phyloP scores from a whole-genome alignment of 37 sponge, comb jelly and placozoan species.

The Diacarnus erythraeanus region DNA sequence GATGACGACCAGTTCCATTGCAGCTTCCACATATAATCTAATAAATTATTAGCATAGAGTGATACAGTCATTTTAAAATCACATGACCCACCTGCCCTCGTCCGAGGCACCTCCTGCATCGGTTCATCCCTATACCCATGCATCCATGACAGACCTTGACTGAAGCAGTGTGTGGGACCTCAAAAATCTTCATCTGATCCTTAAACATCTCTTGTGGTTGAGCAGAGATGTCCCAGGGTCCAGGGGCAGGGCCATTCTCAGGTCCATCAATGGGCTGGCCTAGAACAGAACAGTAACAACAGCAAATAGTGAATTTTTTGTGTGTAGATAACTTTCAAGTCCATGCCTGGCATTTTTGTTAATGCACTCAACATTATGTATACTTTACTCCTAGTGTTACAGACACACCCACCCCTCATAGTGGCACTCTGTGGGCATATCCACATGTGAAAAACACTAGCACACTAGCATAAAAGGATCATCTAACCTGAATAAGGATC shows the following conservation, averaged over 20 bases:
- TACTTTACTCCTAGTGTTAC: no score
- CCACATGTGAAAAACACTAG: no score
- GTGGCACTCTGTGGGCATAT: no score
- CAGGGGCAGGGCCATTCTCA: conserved; percentile 71
- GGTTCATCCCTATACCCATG: conserved; percentile 38
- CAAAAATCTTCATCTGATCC: conserved; percentile 28
- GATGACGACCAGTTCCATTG: conserved; percentile 33
- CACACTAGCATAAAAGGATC: no score
- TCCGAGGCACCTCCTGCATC: conserved; percentile 59
- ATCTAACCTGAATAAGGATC: conserved; percentile 58
- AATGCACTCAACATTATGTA: no score
- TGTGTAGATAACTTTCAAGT: no score
- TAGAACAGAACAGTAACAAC: no score
- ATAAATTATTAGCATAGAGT: no score
- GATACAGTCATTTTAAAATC: background rate
- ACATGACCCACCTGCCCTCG: conserved; percentile 61
- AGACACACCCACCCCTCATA: no score
- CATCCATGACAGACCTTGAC: conserved; percentile 79
- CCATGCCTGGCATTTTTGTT: no score
- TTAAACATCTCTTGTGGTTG: conserved; percentile 46
- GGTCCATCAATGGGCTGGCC: conserved; percentile 74
- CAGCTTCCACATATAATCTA: conserved; percentile 48
- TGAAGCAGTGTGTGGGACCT: conserved; percentile 79
- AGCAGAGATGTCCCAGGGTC: conserved; percentile 61
- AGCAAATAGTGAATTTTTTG: no score